Conservation (phyloP, 1,140 invertebrate genomes). For the Leptinotarsa undecemlineata region DNA sequence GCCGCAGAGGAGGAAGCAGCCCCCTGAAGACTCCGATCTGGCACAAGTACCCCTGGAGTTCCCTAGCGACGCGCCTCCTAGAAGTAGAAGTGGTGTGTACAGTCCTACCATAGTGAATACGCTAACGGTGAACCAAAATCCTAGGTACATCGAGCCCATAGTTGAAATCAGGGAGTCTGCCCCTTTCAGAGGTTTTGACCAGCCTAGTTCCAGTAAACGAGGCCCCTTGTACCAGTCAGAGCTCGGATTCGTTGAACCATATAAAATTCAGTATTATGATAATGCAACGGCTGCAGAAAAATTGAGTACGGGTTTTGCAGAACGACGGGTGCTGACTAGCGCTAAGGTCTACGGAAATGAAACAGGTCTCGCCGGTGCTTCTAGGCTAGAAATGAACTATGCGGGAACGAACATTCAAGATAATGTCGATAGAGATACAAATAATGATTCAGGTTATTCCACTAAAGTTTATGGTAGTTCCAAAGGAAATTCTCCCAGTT, state of each 20-base stretch:
- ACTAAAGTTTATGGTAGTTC: constrained; percentile 77
- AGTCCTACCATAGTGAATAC: constrained; percentile 46
- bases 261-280: constrained; percentile 37
- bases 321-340: constrained; percentile 48
- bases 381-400: constrained; percentile 9
- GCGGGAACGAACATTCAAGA: constrained; percentile 43
- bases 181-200: constrained; percentile 25
- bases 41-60: constrained; percentile 47
- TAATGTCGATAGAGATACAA: constrained; percentile 64
- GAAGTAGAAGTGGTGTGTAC: constrained; percentile 54
- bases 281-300: constrained; percentile 27
- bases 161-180: constrained; percentile 45
- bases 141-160: constrained; percentile 49
- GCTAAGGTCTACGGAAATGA: constrained; percentile 38
- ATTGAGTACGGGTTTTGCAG: constrained; percentile 46
- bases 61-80: constrained; percentile 57
- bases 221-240: constrained; percentile 35
- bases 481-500: constrained; percentile 74
- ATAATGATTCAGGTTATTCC: constrained; percentile 79
- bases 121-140: constrained; percentile 36
- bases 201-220: constrained; percentile 32
- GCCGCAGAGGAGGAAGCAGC: constrained; percentile 59
- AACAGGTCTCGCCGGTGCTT: background rate
- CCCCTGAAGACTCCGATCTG: constrained; percentile 61
- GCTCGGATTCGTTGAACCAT: constrained; percentile 39